Evolutionary conservation across 2,113 vertebrate genomes (phyloP).

Genomic region (Xiphophorus maculatus): DNA sequence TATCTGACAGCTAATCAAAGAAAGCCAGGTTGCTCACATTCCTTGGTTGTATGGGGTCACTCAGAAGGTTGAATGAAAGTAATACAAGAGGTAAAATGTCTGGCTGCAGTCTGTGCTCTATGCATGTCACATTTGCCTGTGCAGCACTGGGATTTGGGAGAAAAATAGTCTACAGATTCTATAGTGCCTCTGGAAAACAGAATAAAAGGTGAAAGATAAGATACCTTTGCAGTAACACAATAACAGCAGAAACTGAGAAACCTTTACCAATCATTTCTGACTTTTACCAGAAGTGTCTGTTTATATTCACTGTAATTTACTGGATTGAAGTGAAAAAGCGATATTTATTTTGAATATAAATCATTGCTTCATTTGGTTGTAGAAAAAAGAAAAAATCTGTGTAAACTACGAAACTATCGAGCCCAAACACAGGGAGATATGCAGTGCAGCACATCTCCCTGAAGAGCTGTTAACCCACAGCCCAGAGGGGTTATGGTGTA

Average conservation of each 20-base stretch:
- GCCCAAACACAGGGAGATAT: neutral
- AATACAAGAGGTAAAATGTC: constrained; percentile 23
- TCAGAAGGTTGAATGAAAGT: constrained; percentile 8
- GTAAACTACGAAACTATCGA: neutral
- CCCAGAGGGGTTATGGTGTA: neutral
- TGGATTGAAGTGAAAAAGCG: neutral
- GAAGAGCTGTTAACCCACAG: neutral
- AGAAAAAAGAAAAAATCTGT: neutral
- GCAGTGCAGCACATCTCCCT: neutral
- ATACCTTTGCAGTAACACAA: neutral
- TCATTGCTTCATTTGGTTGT: neutral
- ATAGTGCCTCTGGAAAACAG: neutral
- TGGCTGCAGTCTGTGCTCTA: constrained; percentile 10
- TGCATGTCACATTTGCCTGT: constrained; percentile 9
- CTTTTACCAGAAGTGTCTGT: neutral
- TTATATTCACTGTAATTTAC: neutral
- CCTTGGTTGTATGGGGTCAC: neutral
- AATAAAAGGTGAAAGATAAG: neutral
- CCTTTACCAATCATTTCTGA: neutral
- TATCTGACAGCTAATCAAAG: constrained; percentile 65
- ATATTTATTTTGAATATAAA: neutral
- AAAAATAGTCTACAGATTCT: no score
- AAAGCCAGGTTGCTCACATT: constrained; percentile 21
- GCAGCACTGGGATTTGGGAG: constrained; percentile 7
- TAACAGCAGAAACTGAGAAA: neutral